Evolutionary conservation across 2,113 vertebrate species (phyloP), one percentile per base, ranked within the genome.

Genomic region (Periophthalmodon schlosseri): DNA sequence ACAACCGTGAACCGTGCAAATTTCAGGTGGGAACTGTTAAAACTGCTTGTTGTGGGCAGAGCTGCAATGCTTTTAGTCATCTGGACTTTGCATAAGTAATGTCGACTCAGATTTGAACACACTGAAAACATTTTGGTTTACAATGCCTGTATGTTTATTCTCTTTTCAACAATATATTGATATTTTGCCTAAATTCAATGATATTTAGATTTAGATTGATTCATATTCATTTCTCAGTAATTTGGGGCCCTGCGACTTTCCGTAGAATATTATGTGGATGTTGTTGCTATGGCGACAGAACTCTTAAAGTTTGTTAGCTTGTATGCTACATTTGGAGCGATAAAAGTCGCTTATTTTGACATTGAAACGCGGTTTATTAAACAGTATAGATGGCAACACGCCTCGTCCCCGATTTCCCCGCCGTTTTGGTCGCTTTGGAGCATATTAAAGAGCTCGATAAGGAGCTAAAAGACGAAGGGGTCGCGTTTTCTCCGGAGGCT

Each of bases 391-490:
- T 94, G 92, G 88, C 89, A 6, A 74, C 79, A 3, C 87, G 86
- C 15, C 75, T 81, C 44, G 88, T 90, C 1, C 86, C 92, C 1
- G 91, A 93, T 52, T 91, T 91, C 34, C 79, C 84, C 0, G 91
- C 94, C 4, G 93, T 94, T 0, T 16, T 73, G 0, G 77, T 80
- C 0, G 89, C 91, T 2, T 77, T 96, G 66, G 87, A 91, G 49
- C 81, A 84, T 66, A 85, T 96, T n/a, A 80, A 87, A 12, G 88
- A 91, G 56, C 89, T 95, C 44, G 93, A 94, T 84, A 88, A 92
- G 76, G 84, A 87, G 61, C 87, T 95, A 64, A 87, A 89, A 75
- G 91, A 91, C 69, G 92, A 95, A 70, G 78, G 86, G 1, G 69
- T 86, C 9, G 68, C 71, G 0, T 95, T 95, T 82, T 89, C 82